Percentiles rank a stretch among this genome's conserved stretches.
Evolutionary conservation across 2,888 invertebrate genomes (phyloP).

Genomic region (Deroplatys truncata): DNA sequence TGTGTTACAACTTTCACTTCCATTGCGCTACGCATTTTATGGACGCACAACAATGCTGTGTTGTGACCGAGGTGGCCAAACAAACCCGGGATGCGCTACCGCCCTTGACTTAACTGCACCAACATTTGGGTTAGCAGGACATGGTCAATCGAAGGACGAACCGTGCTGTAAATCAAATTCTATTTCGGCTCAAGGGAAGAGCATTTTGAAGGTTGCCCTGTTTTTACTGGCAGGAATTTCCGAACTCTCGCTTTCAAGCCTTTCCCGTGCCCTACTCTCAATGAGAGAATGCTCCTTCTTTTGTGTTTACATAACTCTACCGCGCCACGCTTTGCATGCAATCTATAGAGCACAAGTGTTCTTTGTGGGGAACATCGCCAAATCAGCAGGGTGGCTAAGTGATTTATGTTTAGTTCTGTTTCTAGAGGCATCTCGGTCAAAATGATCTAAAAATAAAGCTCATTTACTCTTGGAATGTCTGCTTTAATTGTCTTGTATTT

Average conservation of each 20-base stretch:
- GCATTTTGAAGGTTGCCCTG: neutral
- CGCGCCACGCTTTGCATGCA: neutral
- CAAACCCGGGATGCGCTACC: neutral
- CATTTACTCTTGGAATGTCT: no score
- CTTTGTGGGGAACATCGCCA: no score
- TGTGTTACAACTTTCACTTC: neutral
- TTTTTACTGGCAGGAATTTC: neutral
- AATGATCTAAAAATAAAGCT: no score
- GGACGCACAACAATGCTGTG: neutral
- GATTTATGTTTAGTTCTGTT: no score
- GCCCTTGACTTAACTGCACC: neutral
- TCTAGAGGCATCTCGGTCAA: no score
- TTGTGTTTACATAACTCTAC: neutral
- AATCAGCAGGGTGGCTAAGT: no score
- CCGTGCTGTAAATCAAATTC: neutral
- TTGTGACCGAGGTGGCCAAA: neutral
- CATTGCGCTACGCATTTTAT: neutral
- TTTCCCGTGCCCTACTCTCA: neutral
- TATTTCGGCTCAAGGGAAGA: neutral
- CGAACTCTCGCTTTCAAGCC: neutral
- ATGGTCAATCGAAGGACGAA: neutral
- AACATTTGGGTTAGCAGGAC: constrained; percentile 4
- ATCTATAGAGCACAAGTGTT: no score
- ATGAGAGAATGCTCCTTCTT: neutral
- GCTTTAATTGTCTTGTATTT: no score